These are phyloP conservation scores for Danio aesculapii DNA, from an alignment of 2,797 vertebrate genomes.

Conservation along the genomic window DNA sequence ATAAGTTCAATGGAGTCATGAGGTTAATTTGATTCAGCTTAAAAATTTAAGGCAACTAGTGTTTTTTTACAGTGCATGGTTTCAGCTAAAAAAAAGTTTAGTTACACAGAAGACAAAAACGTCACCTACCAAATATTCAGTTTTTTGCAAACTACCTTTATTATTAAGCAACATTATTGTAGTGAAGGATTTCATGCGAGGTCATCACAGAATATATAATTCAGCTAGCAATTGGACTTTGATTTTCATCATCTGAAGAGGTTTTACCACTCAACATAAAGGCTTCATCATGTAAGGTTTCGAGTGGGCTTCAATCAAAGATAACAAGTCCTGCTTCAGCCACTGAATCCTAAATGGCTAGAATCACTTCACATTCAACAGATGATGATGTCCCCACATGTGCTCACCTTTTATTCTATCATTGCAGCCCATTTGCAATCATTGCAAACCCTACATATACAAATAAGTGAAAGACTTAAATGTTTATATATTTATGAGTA, in stretches of 20 bases:
- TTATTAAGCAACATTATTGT: not conserved
- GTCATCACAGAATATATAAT: not conserved
- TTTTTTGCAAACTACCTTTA: too few species aligned
- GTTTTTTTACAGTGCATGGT: too few species aligned
- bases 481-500: too few species aligned
- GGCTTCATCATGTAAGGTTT: not conserved
- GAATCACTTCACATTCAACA: not conserved
- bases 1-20: too few species aligned
- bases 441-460: not conserved
- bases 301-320: not conserved
- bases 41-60: too few species aligned
- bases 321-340: not conserved
- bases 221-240: not conserved
- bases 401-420: not conserved
- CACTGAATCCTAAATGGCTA: not conserved
- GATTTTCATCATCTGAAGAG: not conserved
- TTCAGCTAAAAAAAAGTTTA: too few species aligned
- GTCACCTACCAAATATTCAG: too few species aligned
- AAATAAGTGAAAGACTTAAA: not conserved
- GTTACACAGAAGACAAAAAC: too few species aligned
- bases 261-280: not conserved
- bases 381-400: not conserved
- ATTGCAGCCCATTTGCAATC: not conserved
- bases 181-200: conserved; percentile 6
- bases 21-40: too few species aligned